Percentiles rank a stretch among this genome's conserved stretches.
phyloP scores from a whole-genome alignment of 2,797 vertebrate species.

The Zenarchopterus dispar region DNA sequence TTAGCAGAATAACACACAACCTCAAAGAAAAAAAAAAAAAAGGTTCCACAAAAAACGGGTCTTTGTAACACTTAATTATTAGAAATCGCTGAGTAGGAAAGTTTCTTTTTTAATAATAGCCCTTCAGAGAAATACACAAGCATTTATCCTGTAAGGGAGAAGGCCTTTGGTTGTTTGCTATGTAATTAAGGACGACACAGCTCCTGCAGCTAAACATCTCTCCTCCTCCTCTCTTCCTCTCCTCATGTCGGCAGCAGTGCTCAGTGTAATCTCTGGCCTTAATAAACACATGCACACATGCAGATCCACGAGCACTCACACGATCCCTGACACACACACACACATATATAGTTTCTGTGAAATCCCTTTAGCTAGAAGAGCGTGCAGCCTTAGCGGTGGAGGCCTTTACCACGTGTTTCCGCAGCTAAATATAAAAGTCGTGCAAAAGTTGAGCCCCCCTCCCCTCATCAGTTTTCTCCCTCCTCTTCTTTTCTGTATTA shows the following conservation, averaged over 20 bases:
- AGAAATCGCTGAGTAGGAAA: conserved; percentile 69
- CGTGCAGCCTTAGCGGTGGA: conserved; percentile 70
- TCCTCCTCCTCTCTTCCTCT: conserved; percentile 57
- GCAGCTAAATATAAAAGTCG: conserved; percentile 81
- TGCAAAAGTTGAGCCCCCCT: conserved; percentile 74
- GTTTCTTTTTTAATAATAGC: conserved; percentile 62
- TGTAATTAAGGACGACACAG: conserved; percentile 73
- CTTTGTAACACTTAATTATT: conserved; percentile 69
- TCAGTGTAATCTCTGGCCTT: conserved; percentile 71
- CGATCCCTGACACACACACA: conserved; percentile 37
- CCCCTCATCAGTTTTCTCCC: conserved; percentile 14
- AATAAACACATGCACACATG: conserved; percentile 66
- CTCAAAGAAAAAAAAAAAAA: conserved; percentile 9
- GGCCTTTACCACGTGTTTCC: conserved; percentile 63
- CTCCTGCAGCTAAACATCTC: conserved; percentile 65
- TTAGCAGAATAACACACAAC: conserved; percentile 40
- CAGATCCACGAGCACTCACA: conserved; percentile 35
- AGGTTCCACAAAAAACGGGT: conserved; percentile 52
- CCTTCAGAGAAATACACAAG: conserved; percentile 71
- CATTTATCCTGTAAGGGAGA: conserved; percentile 66
- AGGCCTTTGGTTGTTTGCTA: conserved; percentile 74
- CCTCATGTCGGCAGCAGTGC: conserved; percentile 67
- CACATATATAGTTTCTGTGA: conserved; percentile 58
- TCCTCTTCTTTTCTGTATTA: conserved; percentile 79
- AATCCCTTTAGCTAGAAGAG: conserved; percentile 82